These are phyloP conservation scores for Todus mexicanus DNA, from an alignment of 2,797 vertebrate genomes.

Conservation along the genomic window DNA sequence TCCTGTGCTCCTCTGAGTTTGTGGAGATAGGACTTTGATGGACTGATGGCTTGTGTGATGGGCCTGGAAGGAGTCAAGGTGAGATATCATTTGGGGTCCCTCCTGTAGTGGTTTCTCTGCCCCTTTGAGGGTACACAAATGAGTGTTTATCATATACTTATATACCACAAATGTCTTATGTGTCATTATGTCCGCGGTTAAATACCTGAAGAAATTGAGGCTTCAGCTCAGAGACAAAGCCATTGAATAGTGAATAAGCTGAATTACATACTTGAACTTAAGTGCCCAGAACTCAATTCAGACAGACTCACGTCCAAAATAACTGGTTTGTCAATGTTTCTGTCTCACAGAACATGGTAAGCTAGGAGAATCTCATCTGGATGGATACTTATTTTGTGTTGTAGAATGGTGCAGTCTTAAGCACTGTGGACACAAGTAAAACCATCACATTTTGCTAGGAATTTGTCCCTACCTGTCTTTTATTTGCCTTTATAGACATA, in stretches of 20 bases:
- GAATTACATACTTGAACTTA: not conserved
- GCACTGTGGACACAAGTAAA: not conserved
- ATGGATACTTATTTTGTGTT: not conserved
- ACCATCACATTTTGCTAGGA: not conserved
- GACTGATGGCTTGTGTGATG: not conserved
- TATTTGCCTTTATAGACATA: not conserved
- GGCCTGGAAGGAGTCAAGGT: not conserved
- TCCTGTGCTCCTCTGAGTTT: not conserved
- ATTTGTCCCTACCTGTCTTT: not conserved
- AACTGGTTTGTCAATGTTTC: not conserved
- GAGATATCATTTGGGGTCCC: not conserved
- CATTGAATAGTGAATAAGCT: not conserved
- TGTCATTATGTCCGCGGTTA: not conserved
- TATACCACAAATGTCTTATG: not conserved
- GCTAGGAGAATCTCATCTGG: not conserved
- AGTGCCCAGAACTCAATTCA: not conserved
- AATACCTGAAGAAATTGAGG: not conserved
- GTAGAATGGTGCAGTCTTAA: accelerated
- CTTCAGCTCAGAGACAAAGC: not conserved
- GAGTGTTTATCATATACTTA: not conserved
- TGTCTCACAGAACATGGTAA: not conserved
- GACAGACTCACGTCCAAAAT: not conserved
- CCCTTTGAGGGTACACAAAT: not conserved
- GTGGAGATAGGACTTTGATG: not conserved
- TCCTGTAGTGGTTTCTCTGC: not conserved